phyloP scores from a whole-genome alignment of 2,113 vertebrate species.

The Telmatochromis sp. region DNA sequence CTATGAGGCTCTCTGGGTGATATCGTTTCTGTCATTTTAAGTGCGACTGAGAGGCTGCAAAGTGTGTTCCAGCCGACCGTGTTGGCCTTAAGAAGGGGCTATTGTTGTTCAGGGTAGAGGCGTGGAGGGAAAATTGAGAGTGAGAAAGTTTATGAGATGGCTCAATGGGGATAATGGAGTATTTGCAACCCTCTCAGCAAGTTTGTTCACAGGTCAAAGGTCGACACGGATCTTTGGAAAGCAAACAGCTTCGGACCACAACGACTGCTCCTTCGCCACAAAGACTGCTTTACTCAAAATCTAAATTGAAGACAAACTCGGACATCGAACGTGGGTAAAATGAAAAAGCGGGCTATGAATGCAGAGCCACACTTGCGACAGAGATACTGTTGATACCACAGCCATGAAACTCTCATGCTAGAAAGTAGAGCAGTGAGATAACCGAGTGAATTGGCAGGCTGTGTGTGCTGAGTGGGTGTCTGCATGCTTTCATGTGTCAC shows the following conservation, averaged over 20 bases:
- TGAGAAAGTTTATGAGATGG: background rate
- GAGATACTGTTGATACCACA: background rate
- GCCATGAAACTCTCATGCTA: background rate
- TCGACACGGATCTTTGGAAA: background rate
- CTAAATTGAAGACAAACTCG: background rate
- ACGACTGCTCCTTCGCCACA: background rate
- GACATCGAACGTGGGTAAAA: background rate
- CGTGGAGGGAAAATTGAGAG: background rate
- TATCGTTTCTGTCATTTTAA: background rate
- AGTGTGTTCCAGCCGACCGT: background rate
- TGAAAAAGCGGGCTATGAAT: background rate
- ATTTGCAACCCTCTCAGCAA: background rate
- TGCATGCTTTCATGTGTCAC: conserved; percentile 6
- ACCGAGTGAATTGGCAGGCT: background rate
- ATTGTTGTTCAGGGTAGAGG: background rate
- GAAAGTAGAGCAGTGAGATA: conserved; percentile 11
- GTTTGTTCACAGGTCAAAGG: conserved; percentile 26
- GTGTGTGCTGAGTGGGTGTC: conserved; percentile 17
- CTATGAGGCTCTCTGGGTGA: background rate
- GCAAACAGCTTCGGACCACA: conserved; percentile 1
- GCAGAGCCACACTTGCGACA: background rate
- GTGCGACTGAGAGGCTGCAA: background rate
- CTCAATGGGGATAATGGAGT: background rate
- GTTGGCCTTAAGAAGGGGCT: background rate
- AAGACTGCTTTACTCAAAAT: background rate